Conservation (phyloP, 2,797 vertebrate species). For the Neoniphon sammara region DNA sequence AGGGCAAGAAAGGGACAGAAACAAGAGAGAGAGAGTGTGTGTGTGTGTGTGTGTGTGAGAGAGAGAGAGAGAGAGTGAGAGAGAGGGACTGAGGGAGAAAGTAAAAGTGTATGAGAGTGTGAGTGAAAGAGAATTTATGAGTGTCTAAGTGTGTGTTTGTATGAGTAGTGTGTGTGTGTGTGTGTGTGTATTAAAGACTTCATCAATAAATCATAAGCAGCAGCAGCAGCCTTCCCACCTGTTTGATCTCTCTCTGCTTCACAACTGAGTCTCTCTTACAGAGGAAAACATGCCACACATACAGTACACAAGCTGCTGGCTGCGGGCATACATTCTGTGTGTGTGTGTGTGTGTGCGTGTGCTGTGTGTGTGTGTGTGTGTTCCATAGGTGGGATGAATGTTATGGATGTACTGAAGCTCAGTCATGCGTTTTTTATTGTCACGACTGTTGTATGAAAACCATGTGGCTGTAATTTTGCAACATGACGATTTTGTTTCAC, state of each 20-base stretch:
- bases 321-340: too few species aligned
- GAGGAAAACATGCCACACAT: too few species aligned
- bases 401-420: too few species aligned
- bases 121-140: background rate
- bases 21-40: background rate
- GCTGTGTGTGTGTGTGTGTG: too few species aligned
- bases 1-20: slow-evolving; percentile 33
- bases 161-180: background rate
- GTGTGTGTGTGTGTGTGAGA: background rate
- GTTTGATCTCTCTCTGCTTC: too few species aligned
- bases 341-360: too few species aligned
- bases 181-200: background rate
- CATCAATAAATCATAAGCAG: too few species aligned
- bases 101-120: background rate
- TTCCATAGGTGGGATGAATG: too few species aligned
- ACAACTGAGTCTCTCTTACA: too few species aligned
- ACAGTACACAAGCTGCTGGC: too few species aligned
- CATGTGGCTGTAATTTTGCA: background rate
- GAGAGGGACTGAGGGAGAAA: background rate
- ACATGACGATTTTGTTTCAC: background rate
- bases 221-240: too few species aligned
- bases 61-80: background rate
- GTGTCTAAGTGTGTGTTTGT: background rate
- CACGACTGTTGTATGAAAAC: background rate
- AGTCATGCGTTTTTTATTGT: too few species aligned